Base-by-base conservation (phyloP, 2,113 vertebrate genomes). In the Prietella phreatophila region DNA sequence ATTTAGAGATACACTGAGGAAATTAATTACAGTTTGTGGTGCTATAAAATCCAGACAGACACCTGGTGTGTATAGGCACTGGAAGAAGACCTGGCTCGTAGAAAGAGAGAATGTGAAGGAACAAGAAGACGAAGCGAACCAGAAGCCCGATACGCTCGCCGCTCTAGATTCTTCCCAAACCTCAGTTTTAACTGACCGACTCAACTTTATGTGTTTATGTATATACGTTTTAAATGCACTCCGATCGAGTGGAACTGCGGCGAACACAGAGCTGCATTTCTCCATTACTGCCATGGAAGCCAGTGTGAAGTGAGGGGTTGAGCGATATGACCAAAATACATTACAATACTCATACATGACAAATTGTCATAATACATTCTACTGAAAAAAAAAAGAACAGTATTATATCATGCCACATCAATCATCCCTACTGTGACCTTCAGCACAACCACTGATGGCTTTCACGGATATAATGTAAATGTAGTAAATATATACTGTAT, bases 71-170 rank as follows among this genome's bases (percentile, higher is more conserved):
- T 67, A 3, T 79, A 95, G 95, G 89, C 94, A 86, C 86, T 95
- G 80, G 94, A 95, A 87, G 93, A 93, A 65, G 93, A 94, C n/a
- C 88, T 95, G 76, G 90, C 88, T 67, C 93, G 91, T 13, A 53
- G 14, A 0, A 91, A 90, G n/a, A 88, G 71, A 0, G 89, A 58
- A 30, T 92, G 82, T 88, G 76, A 55, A n/a, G 81, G 67, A 3
- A 76, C 39, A 1, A 73, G 86, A 11, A 88, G 85, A 84, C 73
- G 67, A 0, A 13, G 89, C 2, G 93, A 89, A 1, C 86, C 91
- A 0, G 71, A 92, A 83, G 30, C 58, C 69, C 86, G 91, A 42
- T 61, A 78, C 3, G 30, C 60, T 82, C 90, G 91, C 0, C 85
- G 90, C 42, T 20, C 87, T 42, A 89, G 90, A 27, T 92, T 93